These are phyloP conservation scores for Acrobasis consociella DNA, from an alignment of 2,888 invertebrate species.

Conservation along the genomic window DNA sequence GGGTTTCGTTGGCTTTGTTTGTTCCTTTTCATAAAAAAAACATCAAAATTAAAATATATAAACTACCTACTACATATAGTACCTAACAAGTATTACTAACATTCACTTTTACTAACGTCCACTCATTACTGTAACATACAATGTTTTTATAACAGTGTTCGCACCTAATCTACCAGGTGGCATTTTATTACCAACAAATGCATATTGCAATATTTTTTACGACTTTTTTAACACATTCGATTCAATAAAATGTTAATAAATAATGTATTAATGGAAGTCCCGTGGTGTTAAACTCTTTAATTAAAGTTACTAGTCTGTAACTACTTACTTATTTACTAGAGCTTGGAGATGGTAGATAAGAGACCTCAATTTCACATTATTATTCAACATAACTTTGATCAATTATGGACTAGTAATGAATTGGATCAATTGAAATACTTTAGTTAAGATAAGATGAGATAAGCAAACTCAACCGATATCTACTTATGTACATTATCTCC, in stretches of 20 bases:
- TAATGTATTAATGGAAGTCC: slow-evolving; percentile 8
- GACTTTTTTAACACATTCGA: neutral
- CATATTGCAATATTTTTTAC: slow-evolving; percentile 3
- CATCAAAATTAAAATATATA: too few species aligned
- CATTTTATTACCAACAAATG: neutral
- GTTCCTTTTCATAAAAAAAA: too few species aligned
- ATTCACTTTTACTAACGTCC: neutral
- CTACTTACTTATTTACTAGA: neutral
- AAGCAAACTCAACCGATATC: too few species aligned
- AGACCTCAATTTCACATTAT: neutral
- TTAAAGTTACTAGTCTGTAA: neutral
- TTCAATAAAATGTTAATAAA: slow-evolving; percentile 1
- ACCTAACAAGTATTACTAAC: neutral
- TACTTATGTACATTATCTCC: too few species aligned
- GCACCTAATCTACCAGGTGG: neutral
- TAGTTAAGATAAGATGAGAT: too few species aligned
- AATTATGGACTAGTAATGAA: too few species aligned
- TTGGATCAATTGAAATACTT: too few species aligned
- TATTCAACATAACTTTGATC: too few species aligned
- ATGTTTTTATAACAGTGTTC: neutral
- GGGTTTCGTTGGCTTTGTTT: too few species aligned
- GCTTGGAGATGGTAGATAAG: neutral
- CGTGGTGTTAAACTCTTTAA: neutral
- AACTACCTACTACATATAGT: neutral
- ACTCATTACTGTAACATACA: neutral